These are phyloP conservation scores for Apogon hyalosoma DNA, from an alignment of 2,797 vertebrate species.

Conservation along the genomic window DNA sequence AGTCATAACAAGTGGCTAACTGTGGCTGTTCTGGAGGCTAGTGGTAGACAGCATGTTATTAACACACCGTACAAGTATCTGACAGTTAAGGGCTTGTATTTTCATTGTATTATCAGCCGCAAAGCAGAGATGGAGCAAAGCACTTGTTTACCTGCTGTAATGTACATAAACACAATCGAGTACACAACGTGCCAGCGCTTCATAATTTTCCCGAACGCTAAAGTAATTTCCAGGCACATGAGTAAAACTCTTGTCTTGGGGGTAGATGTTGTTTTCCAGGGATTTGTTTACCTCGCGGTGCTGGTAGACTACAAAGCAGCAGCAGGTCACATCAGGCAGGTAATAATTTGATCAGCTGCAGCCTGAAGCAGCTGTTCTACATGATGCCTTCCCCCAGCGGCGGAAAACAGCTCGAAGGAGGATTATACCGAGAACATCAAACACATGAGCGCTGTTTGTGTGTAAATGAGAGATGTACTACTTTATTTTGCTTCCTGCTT, in stretches of 20 bases:
- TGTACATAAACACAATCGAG: background rate
- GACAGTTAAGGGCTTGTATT: no score
- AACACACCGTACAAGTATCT: no score
- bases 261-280: conserved; percentile 31
- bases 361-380: conserved; percentile 66
- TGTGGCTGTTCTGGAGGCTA: no score
- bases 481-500: conserved; percentile 11
- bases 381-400: conserved; percentile 51
- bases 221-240: conserved; percentile 2
- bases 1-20: no score
- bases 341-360: conserved; percentile 64
- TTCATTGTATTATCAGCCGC: no score
- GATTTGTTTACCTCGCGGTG: conserved; percentile 53
- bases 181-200: background rate
- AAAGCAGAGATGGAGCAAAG: no score
- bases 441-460: conserved; percentile 29
- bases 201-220: background rate
- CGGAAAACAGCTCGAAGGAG: conserved; percentile 23
- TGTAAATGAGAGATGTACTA: conserved; percentile 2
- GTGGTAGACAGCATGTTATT: no score
- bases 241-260: background rate
- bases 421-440: conserved; percentile 53
- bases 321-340: conserved; percentile 60
- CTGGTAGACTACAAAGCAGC: conserved; percentile 59
- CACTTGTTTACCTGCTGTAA: no score